Evolutionary conservation across 1,140 invertebrate species (phyloP), one percentile per base, ranked within the genome.

Genomic region (Listronotus bonariensis): DNA sequence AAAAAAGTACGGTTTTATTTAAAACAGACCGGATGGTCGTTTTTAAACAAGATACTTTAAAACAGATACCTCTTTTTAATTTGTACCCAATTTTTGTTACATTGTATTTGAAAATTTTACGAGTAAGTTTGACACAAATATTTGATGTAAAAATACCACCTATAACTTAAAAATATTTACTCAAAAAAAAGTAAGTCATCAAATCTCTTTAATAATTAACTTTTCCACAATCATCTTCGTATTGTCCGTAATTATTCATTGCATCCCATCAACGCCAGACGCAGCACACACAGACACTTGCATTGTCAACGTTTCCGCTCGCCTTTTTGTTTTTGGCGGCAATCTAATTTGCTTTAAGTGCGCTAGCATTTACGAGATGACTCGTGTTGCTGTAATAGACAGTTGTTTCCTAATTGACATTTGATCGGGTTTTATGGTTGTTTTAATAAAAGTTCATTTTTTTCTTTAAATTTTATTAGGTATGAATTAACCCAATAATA

Each of bases 281-380:
- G 57, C 64, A 54, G 56, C 67, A 68, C 41, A 56, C 58, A 68
- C 60, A 66, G 69, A 71, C 67, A 71, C 67, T 68, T 68, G 69
- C 59, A 68, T 68, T 68, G 64, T 71, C 62, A 66, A 61, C 38
- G 54, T 46, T 65, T 62, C 54, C 51, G 59, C 45, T 52, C 32
- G 36, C 51, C 67, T 61, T 65, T n/a, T 71, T 71, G 67, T 68
- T 67, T 71, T 48, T 62, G 45, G 15, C 40, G 42, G 40, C 51
- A 52, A 48, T 65, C 63, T 65, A 69, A 65, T 69, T 69, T 69
- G 67, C 63, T 51, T 62, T 51, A 57, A 60, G 53, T 67, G 65
- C 26, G 43, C 51, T 51, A 51, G 52, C 60, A 40, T 40, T 15
- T 36, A 46, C 43, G 20, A 46, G 15, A 46, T 26, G 20, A 17